A percentile compares a stretch with the other conserved stretches of the same genome.
Conservation (phyloP, 2,888 invertebrate genomes). For the Eupithecia exiguata region DNA sequence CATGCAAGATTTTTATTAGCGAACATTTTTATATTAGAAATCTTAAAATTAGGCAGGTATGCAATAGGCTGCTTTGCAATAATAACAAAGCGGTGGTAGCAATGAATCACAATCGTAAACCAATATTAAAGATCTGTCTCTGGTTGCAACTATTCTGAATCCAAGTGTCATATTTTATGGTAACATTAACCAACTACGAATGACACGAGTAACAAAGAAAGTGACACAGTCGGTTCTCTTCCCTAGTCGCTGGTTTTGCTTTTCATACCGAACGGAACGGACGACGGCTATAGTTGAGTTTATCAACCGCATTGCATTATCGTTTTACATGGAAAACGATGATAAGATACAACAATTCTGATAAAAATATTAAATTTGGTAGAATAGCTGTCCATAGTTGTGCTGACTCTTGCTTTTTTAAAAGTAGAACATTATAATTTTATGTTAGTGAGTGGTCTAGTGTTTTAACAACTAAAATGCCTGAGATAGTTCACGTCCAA, state of each 20-base stretch:
- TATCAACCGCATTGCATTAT: conserved; percentile 18
- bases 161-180: neutral
- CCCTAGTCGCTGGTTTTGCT: neutral
- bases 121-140: neutral
- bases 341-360: conserved; percentile 44
- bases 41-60: too few relatives aligned
- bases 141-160: neutral
- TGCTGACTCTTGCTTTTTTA: conserved; percentile 10
- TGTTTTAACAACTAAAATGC: conserved; percentile 83
- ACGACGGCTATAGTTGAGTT: neutral
- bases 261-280: neutral
- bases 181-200: neutral
- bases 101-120: neutral
- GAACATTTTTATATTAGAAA: too few relatives aligned
- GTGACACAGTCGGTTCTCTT: neutral
- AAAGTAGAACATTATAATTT: conserved; percentile 2
- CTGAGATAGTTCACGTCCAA: conserved; percentile 97
- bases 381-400: conserved; percentile 12
- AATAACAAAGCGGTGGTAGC: neutral
- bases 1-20: too few relatives aligned
- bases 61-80: too few relatives aligned
- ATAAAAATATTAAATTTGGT: conserved; percentile 32
- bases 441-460: conserved; percentile 10
- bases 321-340: conserved; percentile 37
- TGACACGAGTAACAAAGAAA: neutral